Evolutionary conservation across 2,797 vertebrate species (phyloP).

Genomic region (Tamandua tetradactyla): DNA sequence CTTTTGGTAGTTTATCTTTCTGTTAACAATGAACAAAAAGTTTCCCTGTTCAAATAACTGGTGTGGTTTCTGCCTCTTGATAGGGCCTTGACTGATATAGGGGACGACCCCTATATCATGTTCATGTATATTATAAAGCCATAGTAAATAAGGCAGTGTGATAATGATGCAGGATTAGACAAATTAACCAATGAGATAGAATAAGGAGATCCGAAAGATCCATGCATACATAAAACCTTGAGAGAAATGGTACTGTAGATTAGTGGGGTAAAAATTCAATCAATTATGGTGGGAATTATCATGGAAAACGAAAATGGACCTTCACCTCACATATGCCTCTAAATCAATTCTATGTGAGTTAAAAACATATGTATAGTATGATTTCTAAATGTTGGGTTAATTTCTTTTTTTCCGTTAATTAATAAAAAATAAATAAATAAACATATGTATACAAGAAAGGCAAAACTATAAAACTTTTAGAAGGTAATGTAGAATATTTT

Average conservation of each 20-base stretch:
- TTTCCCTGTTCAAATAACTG: neutral
- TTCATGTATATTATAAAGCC: neutral
- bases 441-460: neutral
- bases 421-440: too few species aligned
- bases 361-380: neutral
- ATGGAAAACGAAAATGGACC: neutral
- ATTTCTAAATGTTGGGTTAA: too few species aligned
- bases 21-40: neutral
- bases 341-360: neutral
- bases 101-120: neutral
- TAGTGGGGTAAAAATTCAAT: neutral
- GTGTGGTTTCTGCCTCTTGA: neutral
- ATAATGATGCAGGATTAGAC: neutral
- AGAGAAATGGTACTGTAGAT: neutral
- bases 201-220: neutral
- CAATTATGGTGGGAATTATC: neutral
- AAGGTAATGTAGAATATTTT: neutral
- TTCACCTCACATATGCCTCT: neutral
- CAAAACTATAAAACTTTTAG: neutral
- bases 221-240: neutral
- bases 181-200: neutral
- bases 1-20: neutral
- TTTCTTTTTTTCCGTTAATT: too few species aligned
- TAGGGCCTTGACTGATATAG: neutral
- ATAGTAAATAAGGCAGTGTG: neutral